Percentiles rank a stretch among this genome's conserved stretches.
These are phyloP conservation scores for Serinus canaria DNA, from an alignment of 2,113 vertebrate species.

Conservation along the genomic window DNA sequence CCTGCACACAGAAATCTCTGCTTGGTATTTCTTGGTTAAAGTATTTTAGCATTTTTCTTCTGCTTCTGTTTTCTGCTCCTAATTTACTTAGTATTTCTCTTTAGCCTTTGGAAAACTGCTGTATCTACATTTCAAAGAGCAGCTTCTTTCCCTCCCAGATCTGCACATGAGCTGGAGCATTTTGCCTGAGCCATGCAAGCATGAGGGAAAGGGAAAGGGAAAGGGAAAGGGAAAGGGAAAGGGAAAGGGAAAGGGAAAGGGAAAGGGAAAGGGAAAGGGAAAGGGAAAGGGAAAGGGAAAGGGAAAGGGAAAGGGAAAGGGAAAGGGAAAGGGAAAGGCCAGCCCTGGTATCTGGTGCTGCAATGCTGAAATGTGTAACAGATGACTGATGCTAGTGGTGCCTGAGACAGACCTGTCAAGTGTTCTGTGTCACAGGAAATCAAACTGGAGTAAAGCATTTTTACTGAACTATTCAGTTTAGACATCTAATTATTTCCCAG, in stretches of 20 bases:
- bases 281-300: no score
- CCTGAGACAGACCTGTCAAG: neutral
- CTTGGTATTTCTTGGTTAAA: neutral
- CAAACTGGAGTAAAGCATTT: neutral
- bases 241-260: neutral
- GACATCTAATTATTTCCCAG: neutral
- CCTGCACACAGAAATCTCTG: neutral
- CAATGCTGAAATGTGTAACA: neutral
- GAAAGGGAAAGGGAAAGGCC: neutral
- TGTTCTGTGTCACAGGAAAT: neutral
- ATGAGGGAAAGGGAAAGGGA: neutral
- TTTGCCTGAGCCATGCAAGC: neutral
- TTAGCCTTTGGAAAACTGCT: neutral
- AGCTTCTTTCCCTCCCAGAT: neutral
- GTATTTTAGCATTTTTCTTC: neutral
- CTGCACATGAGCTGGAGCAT: neutral
- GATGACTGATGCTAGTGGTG: neutral
- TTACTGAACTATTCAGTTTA: neutral
- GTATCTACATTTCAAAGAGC: neutral
- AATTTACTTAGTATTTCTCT: neutral
- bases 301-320: neutral
- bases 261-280: neutral
- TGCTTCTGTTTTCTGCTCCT: neutral
- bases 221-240: neutral
- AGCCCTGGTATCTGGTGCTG: neutral